phyloP scores from a whole-genome alignment of 2,888 invertebrate species.

The Latrodectus hesperus region DNA sequence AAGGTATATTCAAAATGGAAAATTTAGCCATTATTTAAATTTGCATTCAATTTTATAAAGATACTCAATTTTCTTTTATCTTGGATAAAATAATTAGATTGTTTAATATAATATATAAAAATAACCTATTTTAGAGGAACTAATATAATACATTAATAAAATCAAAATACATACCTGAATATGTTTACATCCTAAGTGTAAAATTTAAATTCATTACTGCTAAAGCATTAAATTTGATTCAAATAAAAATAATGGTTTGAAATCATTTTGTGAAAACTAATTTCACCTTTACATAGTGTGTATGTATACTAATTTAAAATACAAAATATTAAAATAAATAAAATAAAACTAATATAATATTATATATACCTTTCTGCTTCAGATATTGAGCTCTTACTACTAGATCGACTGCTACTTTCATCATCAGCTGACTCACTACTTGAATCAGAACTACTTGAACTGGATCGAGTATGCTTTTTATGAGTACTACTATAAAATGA shows the following conservation, averaged over 20 bases:
- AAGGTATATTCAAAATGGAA: too few species aligned
- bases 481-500: background rate
- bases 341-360: background rate
- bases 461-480: conserved; percentile 28
- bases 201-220: conserved; percentile 33
- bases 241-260: too few species aligned
- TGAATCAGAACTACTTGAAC: conserved; percentile 36
- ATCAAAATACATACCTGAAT: conserved; percentile 26
- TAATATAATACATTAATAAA: too few species aligned
- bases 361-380: conserved; percentile 10
- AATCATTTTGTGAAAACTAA: too few species aligned
- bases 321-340: background rate
- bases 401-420: conserved; percentile 55
- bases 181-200: conserved; percentile 33
- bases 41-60: too few species aligned
- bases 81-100: too few species aligned
- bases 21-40: too few species aligned
- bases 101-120: too few species aligned
- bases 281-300: too few species aligned
- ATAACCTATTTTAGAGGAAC: too few species aligned
- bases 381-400: conserved; percentile 25
- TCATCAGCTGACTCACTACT: conserved; percentile 38
- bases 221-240: background rate
- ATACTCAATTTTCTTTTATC: too few species aligned
- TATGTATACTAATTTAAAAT: background rate